These are phyloP conservation scores for Sturnus vulgaris DNA, from an alignment of 2,113 vertebrate species.

Conservation along the genomic window DNA sequence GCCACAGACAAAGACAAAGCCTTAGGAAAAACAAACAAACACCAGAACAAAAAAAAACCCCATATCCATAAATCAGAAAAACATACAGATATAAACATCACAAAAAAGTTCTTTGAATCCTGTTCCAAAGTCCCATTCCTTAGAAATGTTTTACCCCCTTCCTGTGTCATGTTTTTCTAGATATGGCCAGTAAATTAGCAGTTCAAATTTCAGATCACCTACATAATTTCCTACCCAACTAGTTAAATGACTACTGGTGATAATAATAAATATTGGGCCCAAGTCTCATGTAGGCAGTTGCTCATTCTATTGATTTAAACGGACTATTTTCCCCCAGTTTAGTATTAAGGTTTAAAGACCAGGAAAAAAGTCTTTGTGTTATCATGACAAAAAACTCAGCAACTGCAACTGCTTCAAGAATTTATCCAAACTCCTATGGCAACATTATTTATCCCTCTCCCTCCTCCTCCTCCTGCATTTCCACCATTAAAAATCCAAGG, in stretches of 20 bases:
- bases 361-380: not conserved
- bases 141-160: not conserved
- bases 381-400: not conserved
- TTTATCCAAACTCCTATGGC: not conserved
- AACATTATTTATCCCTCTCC: not conserved
- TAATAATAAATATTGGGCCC: not conserved
- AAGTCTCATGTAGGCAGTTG: not conserved
- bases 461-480: not conserved
- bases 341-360: not conserved
- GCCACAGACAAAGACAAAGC: not conserved
- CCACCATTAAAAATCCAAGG: not conserved
- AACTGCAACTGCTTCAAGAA: not conserved
- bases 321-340: not conserved
- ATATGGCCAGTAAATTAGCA: not conserved
- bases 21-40: not conserved
- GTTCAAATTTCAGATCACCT: not conserved
- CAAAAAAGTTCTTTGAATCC: not conserved
- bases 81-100: not conserved
- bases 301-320: not conserved
- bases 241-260: not conserved
- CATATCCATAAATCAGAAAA: not conserved
- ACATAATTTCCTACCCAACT: fast-evolving
- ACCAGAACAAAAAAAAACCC: not conserved
- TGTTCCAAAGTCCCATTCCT: not conserved
- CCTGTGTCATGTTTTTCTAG: not conserved